Evolutionary conservation across 2,888 invertebrate genomes (phyloP), one percentile per base, ranked within the genome.

Genomic region (Lycophotia porphyrea): DNA sequence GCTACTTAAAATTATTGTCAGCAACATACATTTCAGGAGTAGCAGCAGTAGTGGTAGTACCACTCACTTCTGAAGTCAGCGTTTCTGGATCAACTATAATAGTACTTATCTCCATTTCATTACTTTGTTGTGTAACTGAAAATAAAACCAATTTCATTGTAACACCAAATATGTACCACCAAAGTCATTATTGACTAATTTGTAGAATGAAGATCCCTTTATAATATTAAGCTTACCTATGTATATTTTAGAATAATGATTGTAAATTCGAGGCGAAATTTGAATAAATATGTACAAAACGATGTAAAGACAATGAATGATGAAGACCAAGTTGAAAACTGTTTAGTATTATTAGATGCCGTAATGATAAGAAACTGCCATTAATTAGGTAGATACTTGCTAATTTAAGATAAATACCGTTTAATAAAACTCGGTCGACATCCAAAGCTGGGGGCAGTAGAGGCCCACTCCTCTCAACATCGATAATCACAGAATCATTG

Each of bases 341-440:
- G 47, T 21, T 15, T 21, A 39, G n/a, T 18, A 24, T 31, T 24
- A 24, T 21, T 34, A 21, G n/a, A 39, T 63, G n/a, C 8, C 39
- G n/a, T n/a, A 39, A 36, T n/a, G n/a, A 15, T 36, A 24, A 24
- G 9, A 42, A 36, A 11, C 1, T n/a, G 7, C 11, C 4, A 44
- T 27, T 1, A 7, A 15, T 15, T 49, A 67, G 49, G 1, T 34
- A 27, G 52, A 31, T 3, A 42, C 21, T 60, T 72, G 15, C 2
- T 47, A 34, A 74, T 42, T 27, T 44, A 34, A 3, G 3, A 58
- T 15, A 42, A n/a, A 68, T 82, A 87, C 87, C 80, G 13, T 85
- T 88, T 63, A 85, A 58, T 61, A 87, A 78, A 71, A 88, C 72
- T 65, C 47, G 65, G 36, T 87, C 78, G 1, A 86, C 76, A n/a